These are phyloP conservation scores for Silurus asotus DNA, from an alignment of 2,113 vertebrate genomes.

Conservation along the genomic window DNA sequence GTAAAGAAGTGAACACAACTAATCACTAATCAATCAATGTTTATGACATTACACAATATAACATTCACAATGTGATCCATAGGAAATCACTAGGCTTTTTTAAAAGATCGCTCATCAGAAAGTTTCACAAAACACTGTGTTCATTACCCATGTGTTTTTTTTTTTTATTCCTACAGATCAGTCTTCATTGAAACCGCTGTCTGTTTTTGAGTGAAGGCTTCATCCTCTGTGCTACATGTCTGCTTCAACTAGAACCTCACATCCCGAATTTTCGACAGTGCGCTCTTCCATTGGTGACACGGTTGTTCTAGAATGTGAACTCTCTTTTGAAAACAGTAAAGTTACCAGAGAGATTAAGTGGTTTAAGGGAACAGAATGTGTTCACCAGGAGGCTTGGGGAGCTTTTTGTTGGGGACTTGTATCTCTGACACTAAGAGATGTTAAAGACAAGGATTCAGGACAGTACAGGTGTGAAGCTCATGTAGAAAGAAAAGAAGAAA, in stretches of 20 bases:
- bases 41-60: no score
- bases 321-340: conserved; percentile 6
- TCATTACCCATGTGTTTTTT: not conserved
- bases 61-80: no score
- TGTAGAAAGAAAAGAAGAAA: not conserved
- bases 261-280: not conserved
- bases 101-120: no score
- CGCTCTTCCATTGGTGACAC: not conserved
- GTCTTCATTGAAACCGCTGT: not conserved
- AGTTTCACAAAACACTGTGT: no score
- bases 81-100: no score
- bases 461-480: conserved; percentile 28
- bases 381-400: not conserved
- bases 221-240: not conserved
- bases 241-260: not conserved
- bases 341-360: conserved; percentile 18
- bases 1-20: no score
- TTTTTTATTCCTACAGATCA: not conserved
- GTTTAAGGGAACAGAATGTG: conserved; percentile 25
- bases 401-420: not conserved
- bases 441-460: conserved; percentile 10
- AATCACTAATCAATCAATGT: no score
- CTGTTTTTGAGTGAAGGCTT: not conserved
- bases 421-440: conserved; percentile 3
- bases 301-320: not conserved